phyloP scores from a whole-genome alignment of 2,113 vertebrate genomes.

The Cavia porcellus region DNA sequence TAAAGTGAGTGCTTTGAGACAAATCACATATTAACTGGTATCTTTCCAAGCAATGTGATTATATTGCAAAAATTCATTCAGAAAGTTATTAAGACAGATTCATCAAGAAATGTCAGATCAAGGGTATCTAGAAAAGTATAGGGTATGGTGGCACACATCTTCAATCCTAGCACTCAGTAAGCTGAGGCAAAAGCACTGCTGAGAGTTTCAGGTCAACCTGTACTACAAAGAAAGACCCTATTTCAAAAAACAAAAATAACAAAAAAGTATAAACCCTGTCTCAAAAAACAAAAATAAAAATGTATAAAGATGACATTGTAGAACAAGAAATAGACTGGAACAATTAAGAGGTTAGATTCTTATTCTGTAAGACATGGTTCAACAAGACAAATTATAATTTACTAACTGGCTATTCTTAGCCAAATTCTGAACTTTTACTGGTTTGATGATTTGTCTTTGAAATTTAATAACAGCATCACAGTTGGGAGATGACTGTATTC shows the following conservation, averaged over 20 bases:
- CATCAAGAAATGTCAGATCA: neutral
- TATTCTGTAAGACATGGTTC: neutral
- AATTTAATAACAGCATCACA: slow-evolving; percentile 15
- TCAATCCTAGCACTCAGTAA: no score
- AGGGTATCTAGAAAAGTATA: neutral
- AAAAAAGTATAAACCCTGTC: neutral
- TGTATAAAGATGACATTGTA: neutral
- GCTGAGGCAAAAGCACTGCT: no score
- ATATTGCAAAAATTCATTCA: neutral
- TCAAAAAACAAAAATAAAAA: neutral
- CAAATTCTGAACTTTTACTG: neutral
- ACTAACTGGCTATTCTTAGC: neutral
- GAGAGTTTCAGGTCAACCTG: no score
- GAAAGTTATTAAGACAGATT: neutral
- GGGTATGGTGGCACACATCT: no score
- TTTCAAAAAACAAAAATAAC: no score
- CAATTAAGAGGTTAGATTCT: slow-evolving; percentile 8
- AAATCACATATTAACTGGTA: neutral
- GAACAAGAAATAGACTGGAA: neutral
- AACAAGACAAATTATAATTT: neutral
- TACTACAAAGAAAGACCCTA: no score
- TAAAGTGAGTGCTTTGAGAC: neutral
- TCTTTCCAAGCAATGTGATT: neutral
- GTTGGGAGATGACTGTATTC: neutral
- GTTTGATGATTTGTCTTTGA: neutral